phyloP scores from a whole-genome alignment of 2,888 invertebrate species.

The Microctonus aethiopoides region DNA sequence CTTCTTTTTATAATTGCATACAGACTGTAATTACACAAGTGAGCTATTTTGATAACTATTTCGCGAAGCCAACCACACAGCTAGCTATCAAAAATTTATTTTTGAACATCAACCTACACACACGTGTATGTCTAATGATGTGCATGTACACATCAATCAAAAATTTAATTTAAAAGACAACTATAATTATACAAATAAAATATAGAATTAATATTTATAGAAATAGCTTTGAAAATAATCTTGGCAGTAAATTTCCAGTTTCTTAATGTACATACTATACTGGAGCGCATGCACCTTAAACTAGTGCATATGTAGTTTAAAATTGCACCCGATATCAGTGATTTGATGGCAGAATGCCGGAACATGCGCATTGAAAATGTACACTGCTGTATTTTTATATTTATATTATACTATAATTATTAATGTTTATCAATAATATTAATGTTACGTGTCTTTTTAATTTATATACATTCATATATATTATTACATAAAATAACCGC shows the following conservation, averaged over 20 bases:
- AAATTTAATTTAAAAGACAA: background rate
- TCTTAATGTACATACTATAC: background rate
- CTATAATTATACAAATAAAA: background rate
- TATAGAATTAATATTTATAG: background rate
- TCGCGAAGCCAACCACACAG: constrained; percentile 9
- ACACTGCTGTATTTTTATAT: too few species aligned
- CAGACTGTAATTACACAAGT: constrained; percentile 43
- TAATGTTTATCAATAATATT: background rate
- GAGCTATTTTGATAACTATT: constrained; percentile 38
- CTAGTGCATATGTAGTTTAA: constrained; percentile 9
- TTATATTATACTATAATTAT: too few species aligned
- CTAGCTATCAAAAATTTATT: constrained; percentile 11
- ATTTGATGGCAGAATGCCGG: too few species aligned
- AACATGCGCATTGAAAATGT: too few species aligned
- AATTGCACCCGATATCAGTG: background rate
- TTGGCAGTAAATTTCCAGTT: background rate
- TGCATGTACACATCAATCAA: background rate
- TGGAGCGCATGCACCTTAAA: constrained; percentile 18
- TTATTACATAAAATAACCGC: too few species aligned
- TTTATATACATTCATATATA: background rate
- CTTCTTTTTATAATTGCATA: constrained; percentile 29
- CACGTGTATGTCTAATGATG: background rate
- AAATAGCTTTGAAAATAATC: background rate
- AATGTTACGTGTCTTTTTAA: background rate
- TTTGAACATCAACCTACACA: background rate